Evolutionary conservation across 2,797 vertebrate species (phyloP), one percentile per base, ranked within the genome.

Genomic region (Nyctalus aviator): DNA sequence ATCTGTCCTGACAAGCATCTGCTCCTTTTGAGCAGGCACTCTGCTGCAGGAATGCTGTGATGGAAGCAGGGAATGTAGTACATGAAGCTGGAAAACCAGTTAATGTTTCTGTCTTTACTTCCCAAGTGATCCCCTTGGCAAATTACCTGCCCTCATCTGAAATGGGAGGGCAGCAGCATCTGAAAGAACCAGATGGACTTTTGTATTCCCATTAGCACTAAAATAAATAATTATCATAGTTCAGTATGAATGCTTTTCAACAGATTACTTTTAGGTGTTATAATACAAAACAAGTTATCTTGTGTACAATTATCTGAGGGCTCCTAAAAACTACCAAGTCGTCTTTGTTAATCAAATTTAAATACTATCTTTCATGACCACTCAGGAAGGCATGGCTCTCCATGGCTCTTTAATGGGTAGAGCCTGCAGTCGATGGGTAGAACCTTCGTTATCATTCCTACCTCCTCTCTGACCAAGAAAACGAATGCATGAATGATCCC

Each of bases 191-290:
- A 83, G 27, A 71, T 27, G 25, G 17, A 59, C 53, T 90, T 78
- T 64, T 62, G 14, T 20, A 82, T 53, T 78, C 25, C 6, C 66
- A 46, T 66, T 73, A 23, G 35, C 23, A 75, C 11, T 37, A 78
- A 94, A 96, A 76, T 69, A 84, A 41, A 46, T 46, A 86, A 59
- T 62, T 72, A 79, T 2, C 82, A 48, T 12, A 76, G 77, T 93
- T 88, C 77, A 72, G 1, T 32, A 44, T 78, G n/a, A 86, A 62
- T 44, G 6, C 2, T 87, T 86, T 75, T 69, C 9, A 77, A 81
- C 10, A 64, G 72, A 83, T 57, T 57, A 53, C 37, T 92, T 94
- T 91, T 66, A 84, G 18, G 37, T 71, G 21, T 77, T 71, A 44
- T 44, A 93, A 84, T 44, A 84, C 32, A 94, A 85, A 79, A 0